A percentile compares a stretch with the other conserved stretches of the same genome.
These are phyloP conservation scores for Sebastes minor DNA, from an alignment of 2,797 vertebrate species.

Conservation along the genomic window DNA sequence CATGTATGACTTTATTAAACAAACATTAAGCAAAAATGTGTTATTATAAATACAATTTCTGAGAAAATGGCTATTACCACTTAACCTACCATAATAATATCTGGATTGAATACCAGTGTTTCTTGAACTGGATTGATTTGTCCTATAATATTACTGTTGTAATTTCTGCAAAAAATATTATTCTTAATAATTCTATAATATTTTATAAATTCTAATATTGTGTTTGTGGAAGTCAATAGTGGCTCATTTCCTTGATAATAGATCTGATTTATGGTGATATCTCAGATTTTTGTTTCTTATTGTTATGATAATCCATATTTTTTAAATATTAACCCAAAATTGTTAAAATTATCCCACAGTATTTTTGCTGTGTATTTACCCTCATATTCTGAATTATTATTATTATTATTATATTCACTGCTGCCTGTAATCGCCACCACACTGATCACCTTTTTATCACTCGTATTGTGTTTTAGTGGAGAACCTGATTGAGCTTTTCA, in stretches of 20 bases:
- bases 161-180: neutral
- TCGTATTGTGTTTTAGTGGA: conserved; percentile 1
- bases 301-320: neutral
- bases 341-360: neutral
- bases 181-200: neutral
- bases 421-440: neutral
- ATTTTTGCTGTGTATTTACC: neutral
- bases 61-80: neutral
- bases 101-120: neutral
- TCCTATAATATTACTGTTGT: neutral
- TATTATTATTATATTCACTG: neutral
- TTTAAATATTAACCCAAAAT: neutral
- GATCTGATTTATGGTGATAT: neutral
- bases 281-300: neutral
- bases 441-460: neutral
- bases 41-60: neutral
- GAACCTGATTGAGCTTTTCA: conserved; percentile 38
- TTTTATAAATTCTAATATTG: neutral
- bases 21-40: neutral
- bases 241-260: neutral
- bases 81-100: neutral
- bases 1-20: conserved; percentile 28
- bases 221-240: neutral
- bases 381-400: neutral
- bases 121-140: neutral